phyloP scores from a whole-genome alignment of 2,888 invertebrate species.

The Rhorus exstirpatorius region DNA sequence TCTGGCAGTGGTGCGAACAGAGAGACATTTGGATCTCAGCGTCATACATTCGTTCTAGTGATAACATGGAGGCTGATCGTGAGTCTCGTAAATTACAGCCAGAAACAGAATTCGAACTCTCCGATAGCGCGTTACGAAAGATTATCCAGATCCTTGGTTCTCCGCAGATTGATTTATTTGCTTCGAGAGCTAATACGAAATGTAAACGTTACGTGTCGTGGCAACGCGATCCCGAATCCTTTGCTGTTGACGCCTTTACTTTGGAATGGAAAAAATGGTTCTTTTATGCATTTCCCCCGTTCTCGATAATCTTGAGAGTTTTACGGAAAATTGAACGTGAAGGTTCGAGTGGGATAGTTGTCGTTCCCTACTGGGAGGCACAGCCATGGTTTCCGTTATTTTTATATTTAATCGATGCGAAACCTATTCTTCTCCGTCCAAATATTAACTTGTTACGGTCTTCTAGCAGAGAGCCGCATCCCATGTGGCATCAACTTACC shows the following conservation, averaged over 20 bases:
- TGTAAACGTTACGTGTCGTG: conserved; percentile 28
- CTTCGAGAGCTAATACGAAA: conserved; percentile 32
- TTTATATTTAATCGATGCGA: conserved; percentile 30
- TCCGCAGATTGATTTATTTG: conserved; percentile 41
- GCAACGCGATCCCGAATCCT: conserved; percentile 39
- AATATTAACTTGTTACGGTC: conserved; percentile 68
- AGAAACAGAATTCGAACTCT: conserved; percentile 39
- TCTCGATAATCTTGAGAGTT: conserved; percentile 65
- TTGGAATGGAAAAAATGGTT: conserved; percentile 40
- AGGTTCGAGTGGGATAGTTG: conserved; percentile 25
- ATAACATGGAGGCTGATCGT: conserved; percentile 32
- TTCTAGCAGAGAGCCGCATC: conserved; percentile 71
- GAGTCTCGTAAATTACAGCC: conserved; percentile 30
- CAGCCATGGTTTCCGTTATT: conserved; percentile 50
- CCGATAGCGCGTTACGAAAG: background rate
- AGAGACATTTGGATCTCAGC: conserved; percentile 48
- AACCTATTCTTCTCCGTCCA: conserved; percentile 54
- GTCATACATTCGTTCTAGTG: conserved; percentile 28
- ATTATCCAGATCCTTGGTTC: conserved; percentile 3
- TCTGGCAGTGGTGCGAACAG: conserved; percentile 53
- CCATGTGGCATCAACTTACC: conserved; percentile 54
- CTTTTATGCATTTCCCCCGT: conserved; percentile 51
- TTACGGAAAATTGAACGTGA: conserved; percentile 73
- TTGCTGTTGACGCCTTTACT: conserved; percentile 50
- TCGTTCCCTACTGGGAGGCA: conserved; percentile 52